phyloP scores from a whole-genome alignment of 2,888 invertebrate species.

The Eupithecia subumbrata region DNA sequence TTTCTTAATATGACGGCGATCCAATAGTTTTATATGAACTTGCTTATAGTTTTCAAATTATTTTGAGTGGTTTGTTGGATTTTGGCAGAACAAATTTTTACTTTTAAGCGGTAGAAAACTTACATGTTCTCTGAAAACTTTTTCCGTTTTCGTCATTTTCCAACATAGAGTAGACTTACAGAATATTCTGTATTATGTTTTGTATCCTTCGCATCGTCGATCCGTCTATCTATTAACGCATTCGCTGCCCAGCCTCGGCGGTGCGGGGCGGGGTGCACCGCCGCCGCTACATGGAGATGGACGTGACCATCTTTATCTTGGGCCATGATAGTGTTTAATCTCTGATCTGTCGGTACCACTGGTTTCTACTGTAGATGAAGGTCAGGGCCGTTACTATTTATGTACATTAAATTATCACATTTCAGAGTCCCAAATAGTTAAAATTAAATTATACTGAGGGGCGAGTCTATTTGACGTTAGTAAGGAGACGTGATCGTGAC shows the following conservation, averaged over 20 bases:
- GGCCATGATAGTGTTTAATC: too few species aligned
- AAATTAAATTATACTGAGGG: not conserved
- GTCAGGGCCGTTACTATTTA: not conserved
- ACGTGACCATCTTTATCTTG: too few species aligned
- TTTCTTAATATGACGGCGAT: not conserved
- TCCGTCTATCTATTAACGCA: not conserved
- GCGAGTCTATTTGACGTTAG: too few species aligned
- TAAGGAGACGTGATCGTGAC: too few species aligned
- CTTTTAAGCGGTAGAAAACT: not conserved
- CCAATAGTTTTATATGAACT: not conserved
- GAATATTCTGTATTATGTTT: not conserved
- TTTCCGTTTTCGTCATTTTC: not conserved
- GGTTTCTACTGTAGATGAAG: not conserved
- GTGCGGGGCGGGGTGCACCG: too few species aligned
- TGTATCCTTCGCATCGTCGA: not conserved
- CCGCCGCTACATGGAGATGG: too few species aligned
- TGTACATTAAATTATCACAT: too few species aligned
- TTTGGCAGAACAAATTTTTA: not conserved
- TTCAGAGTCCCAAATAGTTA: not conserved
- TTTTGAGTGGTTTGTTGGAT: not conserved
- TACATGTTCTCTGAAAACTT: too few species aligned
- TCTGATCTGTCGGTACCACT: not conserved
- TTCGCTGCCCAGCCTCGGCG: too few species aligned
- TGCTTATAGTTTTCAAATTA: not conserved
- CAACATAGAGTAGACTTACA: not conserved